Evolutionary conservation across 2,888 invertebrate species (phyloP), one percentile per base, ranked within the genome.

Genomic region (Melipona beecheii): DNA sequence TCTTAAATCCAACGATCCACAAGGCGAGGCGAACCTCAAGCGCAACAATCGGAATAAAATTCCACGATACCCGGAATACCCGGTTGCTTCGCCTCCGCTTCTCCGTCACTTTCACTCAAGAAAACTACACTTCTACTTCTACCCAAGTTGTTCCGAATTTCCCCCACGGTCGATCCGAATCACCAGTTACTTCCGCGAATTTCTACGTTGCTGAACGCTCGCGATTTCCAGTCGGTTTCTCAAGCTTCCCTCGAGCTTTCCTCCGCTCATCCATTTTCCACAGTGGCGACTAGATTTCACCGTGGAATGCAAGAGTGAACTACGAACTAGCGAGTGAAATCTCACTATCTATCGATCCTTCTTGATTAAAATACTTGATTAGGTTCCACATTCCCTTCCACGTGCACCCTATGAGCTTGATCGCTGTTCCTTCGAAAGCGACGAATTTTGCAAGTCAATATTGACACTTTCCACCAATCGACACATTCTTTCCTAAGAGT

Each of bases 91-190:
- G 1, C 24, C 31, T 27, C 3, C 64, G 11, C 64, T 64, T 36
- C 21, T 21, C 11, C 27, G 2, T 64, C 64, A 64, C 64, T 64
- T 64, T 64, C 31, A 27, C 31, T 21, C 31, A 36, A 64, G 64
- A 31, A 36, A 64, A 21, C 31, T 64, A 64, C 64, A 31, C 31
- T 31, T 64, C 31, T 5, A 3, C 31, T 13, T 64, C 21, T 13
- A 36, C 19, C 64, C 64, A 64, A 31, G 19, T 64, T 64, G 31
- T 64, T 64, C 64, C 64, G 64, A 64, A 64, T 64, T 64, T 64
- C 13, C 31, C 27, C 64, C 43, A 43, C 9, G 21, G 64, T 64
- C 64, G 27, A 31, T 31, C 64, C 21, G 13, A 31, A 31, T 31
- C 31, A 5, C 13, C 5, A 31, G 21, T 4, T 5, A 31, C 64